These are phyloP conservation scores for Monoplex corrugatus DNA, from an alignment of 2,888 invertebrate genomes.

Conservation along the genomic window DNA sequence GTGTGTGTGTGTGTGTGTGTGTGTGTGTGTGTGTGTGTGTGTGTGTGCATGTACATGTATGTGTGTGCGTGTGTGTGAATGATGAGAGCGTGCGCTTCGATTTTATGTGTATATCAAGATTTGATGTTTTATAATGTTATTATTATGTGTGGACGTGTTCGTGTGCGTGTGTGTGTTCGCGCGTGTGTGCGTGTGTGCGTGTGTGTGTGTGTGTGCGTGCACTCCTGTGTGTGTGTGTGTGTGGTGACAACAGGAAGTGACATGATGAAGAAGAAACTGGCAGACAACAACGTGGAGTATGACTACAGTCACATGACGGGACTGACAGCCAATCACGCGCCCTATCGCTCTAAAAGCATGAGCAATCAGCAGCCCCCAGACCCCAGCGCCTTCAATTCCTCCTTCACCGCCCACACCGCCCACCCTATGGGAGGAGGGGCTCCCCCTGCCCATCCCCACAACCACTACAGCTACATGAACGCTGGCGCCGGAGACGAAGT, in stretches of 20 bases:
- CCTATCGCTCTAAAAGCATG: constrained; percentile 72
- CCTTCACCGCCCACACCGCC: constrained; percentile 46
- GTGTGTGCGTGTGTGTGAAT: too few species aligned
- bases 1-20: neutral
- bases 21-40: neutral
- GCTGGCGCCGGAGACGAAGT: constrained; percentile 28
- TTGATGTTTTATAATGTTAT: too few species aligned
- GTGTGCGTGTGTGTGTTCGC: neutral
- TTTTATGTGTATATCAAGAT: too few species aligned
- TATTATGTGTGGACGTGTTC: neutral
- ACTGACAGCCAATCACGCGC: constrained; percentile 74
- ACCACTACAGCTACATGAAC: constrained; percentile 57
- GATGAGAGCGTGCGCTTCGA: too few species aligned
- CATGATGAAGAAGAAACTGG: constrained; percentile 76
- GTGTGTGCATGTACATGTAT: neutral
- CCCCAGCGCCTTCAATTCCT: constrained; percentile 22
- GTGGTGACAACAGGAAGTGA: constrained; percentile 73
- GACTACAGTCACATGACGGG: constrained; percentile 67
- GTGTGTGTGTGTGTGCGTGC: neutral
- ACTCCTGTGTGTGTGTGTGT: too few species aligned
- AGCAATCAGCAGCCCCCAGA: constrained; percentile 60
- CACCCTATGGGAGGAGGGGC: constrained; percentile 51
- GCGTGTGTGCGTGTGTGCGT: neutral
- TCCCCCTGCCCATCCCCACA: constrained; percentile 54
- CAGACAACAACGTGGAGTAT: constrained; percentile 71